Evolutionary conservation across 2,113 vertebrate species (phyloP).

Genomic region (Caretta caretta): DNA sequence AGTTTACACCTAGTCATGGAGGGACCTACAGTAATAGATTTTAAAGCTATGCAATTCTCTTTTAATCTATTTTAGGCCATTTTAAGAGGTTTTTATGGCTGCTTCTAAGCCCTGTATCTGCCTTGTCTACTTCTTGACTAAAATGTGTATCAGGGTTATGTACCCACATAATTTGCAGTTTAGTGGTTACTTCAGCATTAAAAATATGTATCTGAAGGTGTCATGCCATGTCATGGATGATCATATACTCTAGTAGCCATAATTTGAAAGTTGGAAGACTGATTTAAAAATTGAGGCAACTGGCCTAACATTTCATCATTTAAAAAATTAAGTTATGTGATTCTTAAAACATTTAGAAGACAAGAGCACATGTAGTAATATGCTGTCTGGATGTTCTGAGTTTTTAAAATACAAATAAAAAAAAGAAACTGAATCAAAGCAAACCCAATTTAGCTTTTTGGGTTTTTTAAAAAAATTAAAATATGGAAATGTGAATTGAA

Average conservation of each 20-base stretch:
- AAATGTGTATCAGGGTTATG: conserved; percentile 15
- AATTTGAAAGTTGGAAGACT: conserved; percentile 19
- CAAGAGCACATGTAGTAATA: background rate
- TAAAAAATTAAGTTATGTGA: conserved; percentile 10
- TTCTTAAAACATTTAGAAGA: conserved; percentile 48
- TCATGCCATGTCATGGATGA: conserved; percentile 32
- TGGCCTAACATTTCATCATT: conserved; percentile 50
- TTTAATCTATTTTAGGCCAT: background rate
- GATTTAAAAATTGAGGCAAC: conserved; percentile 46
- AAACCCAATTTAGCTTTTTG: conserved; percentile 21
- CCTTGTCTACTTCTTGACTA: conserved; percentile 28
- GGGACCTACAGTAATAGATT: background rate
- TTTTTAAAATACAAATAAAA: conserved; percentile 48
- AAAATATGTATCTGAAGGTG: conserved; percentile 54
- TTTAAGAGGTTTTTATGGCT: conserved; percentile 24
- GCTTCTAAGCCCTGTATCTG: background rate
- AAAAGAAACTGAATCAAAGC: conserved; percentile 48
- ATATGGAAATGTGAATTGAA: conserved; percentile 50
- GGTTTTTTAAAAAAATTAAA: conserved; percentile 59
- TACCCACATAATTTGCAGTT: background rate
- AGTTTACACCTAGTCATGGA: conserved; percentile 2
- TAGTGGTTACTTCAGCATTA: conserved; percentile 32
- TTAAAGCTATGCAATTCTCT: background rate
- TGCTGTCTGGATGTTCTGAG: background rate
- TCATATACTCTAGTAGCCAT: conserved; percentile 38